Conservation (phyloP, 2,888 invertebrate species). For the Platycheirus albimanus region DNA sequence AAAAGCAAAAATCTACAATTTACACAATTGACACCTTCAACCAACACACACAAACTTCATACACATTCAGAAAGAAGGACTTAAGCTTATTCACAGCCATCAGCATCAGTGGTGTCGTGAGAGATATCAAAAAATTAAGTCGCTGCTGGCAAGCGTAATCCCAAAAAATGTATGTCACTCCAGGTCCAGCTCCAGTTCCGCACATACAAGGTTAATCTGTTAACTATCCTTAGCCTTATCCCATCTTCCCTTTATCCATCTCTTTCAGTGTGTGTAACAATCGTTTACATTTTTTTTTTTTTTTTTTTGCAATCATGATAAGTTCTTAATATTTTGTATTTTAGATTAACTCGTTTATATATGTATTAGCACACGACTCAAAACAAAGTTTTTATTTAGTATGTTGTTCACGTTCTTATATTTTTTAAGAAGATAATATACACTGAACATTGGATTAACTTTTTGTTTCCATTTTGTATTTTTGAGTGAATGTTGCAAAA, state of each 20-base stretch:
- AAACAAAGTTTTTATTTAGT: conserved; percentile 24
- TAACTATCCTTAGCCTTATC: background rate
- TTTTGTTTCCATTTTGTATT: conserved; percentile 22
- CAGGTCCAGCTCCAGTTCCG: background rate
- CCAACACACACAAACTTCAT: conserved; percentile 10
- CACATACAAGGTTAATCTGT: conserved; percentile 6
- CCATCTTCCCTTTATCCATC: conserved; percentile 13
- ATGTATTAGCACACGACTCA: conserved; percentile 26
- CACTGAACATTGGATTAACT: conserved; percentile 17
- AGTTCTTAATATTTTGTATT: conserved; percentile 29
- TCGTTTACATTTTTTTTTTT: background rate
- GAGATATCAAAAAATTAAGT: background rate
- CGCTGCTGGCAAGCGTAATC: conserved; percentile 51
- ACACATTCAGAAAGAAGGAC: too few relatives aligned
- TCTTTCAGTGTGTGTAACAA: conserved; percentile 23
- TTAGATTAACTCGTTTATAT: too few relatives aligned
- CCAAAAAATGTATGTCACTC: conserved; percentile 3
- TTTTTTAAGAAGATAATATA: conserved; percentile 29
- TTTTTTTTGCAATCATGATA: conserved; percentile 36
- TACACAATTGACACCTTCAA: conserved; percentile 47
- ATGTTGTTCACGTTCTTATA: conserved; percentile 21
- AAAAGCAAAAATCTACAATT: conserved; percentile 26
- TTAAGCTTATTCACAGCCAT: too few relatives aligned
- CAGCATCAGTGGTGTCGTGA: conserved; percentile 4
- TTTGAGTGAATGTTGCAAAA: conserved; percentile 60